These are phyloP conservation scores for Crotalus helleri DNA, from an alignment of 2,113 vertebrate species.

Conservation along the genomic window DNA sequence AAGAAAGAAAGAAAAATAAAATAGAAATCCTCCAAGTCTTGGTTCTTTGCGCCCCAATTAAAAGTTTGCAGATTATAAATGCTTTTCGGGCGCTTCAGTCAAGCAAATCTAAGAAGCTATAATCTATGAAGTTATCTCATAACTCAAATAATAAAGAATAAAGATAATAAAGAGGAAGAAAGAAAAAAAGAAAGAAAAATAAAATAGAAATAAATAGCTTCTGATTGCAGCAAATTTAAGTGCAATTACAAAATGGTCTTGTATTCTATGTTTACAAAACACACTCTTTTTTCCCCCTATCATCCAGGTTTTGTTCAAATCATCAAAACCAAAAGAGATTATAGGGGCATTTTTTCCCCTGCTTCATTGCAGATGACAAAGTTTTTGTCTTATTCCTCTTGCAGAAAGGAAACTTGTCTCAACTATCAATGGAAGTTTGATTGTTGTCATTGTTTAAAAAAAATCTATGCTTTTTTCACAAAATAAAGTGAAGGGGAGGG, in stretches of 20 bases:
- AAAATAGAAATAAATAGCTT: too few species aligned
- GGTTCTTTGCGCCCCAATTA: background rate
- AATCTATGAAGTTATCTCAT: background rate
- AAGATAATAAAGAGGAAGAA: background rate
- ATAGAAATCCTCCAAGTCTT: background rate
- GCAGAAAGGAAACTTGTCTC: constrained; percentile 44
- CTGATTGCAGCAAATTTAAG: too few species aligned
- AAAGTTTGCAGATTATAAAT: background rate
- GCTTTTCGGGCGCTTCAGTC: background rate
- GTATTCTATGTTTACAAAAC: too few species aligned
- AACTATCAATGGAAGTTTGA: constrained; percentile 44
- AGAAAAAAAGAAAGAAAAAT: background rate
- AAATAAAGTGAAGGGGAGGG: background rate
- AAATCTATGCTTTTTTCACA: background rate
- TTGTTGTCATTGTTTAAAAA: background rate
- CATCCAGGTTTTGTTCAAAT: too few species aligned
- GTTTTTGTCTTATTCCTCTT: constrained; percentile 57
- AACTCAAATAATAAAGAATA: background rate
- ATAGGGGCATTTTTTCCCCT: background rate
- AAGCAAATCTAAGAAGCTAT: background rate
- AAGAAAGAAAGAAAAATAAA: too few species aligned
- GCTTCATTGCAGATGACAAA: constrained; percentile 61
- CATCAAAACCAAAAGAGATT: too few species aligned
- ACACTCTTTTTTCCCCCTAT: too few species aligned
- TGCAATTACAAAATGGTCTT: too few species aligned